Evolutionary conservation across 2,113 vertebrate species (phyloP).

Genomic region (Leptocoma aspasia): DNA sequence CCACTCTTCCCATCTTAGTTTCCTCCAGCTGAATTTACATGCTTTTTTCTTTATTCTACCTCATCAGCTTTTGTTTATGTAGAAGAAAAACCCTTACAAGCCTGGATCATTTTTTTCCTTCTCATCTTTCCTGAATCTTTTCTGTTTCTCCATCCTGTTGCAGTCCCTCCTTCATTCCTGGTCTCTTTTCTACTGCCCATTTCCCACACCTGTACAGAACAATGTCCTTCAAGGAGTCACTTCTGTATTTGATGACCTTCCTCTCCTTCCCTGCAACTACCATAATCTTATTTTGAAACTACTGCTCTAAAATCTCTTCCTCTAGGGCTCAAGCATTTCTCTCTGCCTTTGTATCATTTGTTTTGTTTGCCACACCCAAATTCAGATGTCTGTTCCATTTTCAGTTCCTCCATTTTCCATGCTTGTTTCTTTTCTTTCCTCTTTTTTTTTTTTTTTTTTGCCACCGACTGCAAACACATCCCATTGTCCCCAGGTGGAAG

Average conservation of each 20-base stretch:
- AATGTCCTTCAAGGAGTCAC: no score
- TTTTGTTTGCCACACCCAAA: background rate
- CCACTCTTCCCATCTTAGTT: background rate
- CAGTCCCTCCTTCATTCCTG: background rate
- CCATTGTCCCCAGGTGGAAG: background rate
- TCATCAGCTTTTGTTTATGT: background rate
- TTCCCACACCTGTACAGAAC: background rate
- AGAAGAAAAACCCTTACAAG: background rate
- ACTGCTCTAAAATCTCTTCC: background rate
- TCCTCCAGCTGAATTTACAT: background rate
- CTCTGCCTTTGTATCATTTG: background rate
- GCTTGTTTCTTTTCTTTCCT: background rate
- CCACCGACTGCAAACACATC: background rate
- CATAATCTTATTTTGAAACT: background rate
- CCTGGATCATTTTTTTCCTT: background rate
- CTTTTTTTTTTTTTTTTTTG: background rate
- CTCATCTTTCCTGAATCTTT: background rate
- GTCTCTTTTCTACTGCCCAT: background rate
- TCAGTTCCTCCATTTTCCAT: background rate
- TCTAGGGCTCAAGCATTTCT: background rate
- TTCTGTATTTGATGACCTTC: background rate
- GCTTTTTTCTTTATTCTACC: background rate
- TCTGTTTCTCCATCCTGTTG: background rate
- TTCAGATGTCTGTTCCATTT: background rate
- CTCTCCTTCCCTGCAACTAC: background rate